Evolutionary conservation across 2,888 invertebrate species (phyloP), one percentile per base, ranked within the genome.

Genomic region (Drosophila kuntzei): DNA sequence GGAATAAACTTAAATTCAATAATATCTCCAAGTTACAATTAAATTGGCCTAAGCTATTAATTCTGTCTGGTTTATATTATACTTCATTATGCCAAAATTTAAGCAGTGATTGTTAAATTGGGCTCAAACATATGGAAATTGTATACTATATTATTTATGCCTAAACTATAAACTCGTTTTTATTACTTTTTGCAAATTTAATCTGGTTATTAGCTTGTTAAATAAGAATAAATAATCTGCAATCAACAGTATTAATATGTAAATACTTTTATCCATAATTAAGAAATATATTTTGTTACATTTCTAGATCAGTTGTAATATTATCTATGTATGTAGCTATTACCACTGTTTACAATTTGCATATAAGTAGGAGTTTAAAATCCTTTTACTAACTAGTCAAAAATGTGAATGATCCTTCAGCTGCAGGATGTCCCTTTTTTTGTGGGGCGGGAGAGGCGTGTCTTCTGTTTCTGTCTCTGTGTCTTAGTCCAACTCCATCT

Each of bases 321-420:
- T 37, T 37, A 4, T 2, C 9, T 16, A 46, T 1, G n/a, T n/a
- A n/a, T n/a, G n/a, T n/a, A n/a, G n/a, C 14, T 9, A 9, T 14
- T 14, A 44, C 14, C 27, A 44, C 27, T 11, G 44, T 44, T 6
- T 27, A 5, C 8, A 9, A 27, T 27, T 27, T 27, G 8, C 27
- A 16, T 27, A 16, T 14, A 22, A 1, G 2, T 27, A 12, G 46
- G 7, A 46, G 11, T 32, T 47, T 32, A 3, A 20, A 32, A 32
- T 47, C 18, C 12, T 7, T 11, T 16, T 6, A 14, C 12, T 16
- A 27, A 14, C 12, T 16, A 27, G 39, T 9, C 27, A 18, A n/a
- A 51, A 62, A 20, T 49, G 71, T 71, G 65, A 75, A 76, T 71
- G 65, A 73, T 76, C 49, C 22, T 12, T 18, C 16, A 43, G 37